phyloP scores from a whole-genome alignment of 2,888 invertebrate species.

The Drosophila limbata region DNA sequence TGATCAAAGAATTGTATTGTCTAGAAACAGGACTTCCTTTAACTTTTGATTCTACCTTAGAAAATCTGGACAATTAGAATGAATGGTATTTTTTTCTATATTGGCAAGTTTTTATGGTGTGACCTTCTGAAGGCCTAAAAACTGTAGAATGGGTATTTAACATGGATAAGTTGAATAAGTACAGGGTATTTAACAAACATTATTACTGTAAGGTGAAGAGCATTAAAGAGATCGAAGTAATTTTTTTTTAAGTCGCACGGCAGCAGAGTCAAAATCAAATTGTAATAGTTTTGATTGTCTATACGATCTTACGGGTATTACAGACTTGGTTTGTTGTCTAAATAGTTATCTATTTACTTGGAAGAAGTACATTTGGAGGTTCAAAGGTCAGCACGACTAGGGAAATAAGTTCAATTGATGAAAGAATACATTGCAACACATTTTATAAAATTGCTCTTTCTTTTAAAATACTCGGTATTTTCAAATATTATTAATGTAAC shows the following conservation, averaged over 20 bases:
- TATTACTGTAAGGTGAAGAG: background rate
- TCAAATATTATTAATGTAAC: background rate
- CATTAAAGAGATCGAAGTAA: background rate
- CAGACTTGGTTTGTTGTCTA: too few relatives aligned
- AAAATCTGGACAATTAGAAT: background rate
- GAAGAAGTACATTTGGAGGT: too few relatives aligned
- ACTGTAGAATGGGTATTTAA: background rate
- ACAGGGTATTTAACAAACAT: background rate
- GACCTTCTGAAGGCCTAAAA: background rate
- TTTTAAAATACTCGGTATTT: background rate
- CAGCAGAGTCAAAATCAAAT: background rate
- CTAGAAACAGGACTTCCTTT: background rate
- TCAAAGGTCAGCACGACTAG: too few relatives aligned
- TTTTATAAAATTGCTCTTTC: background rate
- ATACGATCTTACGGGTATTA: background rate
- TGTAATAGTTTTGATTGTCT: background rate
- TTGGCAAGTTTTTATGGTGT: background rate
- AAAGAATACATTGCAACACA: too few relatives aligned
- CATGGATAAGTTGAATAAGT: background rate
- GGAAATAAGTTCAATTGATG: too few relatives aligned
- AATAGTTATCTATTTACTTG: too few relatives aligned
- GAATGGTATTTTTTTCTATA: background rate
- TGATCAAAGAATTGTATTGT: background rate
- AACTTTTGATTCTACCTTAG: background rate
- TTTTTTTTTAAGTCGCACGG: too few relatives aligned